These are phyloP conservation scores for Calypte anna DNA, from an alignment of 2,113 vertebrate genomes.

Conservation along the genomic window DNA sequence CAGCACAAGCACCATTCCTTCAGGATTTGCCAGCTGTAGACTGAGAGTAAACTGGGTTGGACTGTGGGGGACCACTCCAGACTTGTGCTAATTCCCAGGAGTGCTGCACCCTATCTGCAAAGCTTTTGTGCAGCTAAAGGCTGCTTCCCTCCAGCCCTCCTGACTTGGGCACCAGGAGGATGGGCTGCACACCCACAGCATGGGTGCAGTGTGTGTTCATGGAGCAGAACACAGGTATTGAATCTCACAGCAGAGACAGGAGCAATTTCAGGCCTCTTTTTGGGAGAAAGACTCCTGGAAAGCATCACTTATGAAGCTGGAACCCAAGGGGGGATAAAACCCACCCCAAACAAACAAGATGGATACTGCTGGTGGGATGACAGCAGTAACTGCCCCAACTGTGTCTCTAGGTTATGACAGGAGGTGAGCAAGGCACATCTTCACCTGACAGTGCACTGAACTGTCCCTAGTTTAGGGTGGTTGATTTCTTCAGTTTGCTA, in stretches of 20 bases:
- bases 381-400: fast-evolving
- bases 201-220: fast-evolving
- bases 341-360: not conserved
- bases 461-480: constrained; percentile 66
- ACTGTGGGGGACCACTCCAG: not conserved
- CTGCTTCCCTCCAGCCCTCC: not conserved
- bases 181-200: not conserved
- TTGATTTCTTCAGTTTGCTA: constrained; percentile 77
- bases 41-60: not conserved
- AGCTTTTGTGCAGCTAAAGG: not conserved
- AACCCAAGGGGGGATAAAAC: fast-evolving
- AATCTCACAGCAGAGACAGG: no score
- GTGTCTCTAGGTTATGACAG: not conserved
- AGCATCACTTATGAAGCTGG: not conserved
- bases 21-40: not conserved
- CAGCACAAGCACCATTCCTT: not conserved
- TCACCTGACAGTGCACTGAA: constrained; percentile 50
- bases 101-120: not conserved
- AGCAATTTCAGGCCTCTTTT: not conserved
- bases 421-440: constrained; percentile 62
- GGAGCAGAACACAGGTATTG: fast-evolving
- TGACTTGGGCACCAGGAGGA: fast-evolving
- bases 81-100: not conserved
- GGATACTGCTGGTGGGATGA: not conserved
- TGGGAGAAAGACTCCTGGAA: not conserved